Evolutionary conservation across 2,888 invertebrate species (phyloP), one percentile per base, ranked within the genome.

Genomic region (Zygogramma bicolorata): DNA sequence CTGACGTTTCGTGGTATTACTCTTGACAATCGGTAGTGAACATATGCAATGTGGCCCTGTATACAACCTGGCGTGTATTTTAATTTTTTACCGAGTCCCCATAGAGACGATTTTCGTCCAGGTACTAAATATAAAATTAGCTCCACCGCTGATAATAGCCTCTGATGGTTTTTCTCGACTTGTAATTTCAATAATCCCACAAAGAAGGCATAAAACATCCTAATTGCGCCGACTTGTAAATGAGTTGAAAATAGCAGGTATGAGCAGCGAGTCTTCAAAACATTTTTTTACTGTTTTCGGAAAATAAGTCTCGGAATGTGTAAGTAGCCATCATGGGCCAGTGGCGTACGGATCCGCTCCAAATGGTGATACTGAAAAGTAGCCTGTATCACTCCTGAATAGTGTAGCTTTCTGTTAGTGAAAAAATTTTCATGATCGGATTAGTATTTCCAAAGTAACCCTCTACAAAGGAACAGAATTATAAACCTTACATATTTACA

Each of bases 171-270:
- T 68, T 63, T 53, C 58, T 53, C 46, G 15, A 63, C 53, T 66
- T 66, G 31, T 66, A 66, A 72, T 72, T 72, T 72, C 61, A 65
- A 72, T 69, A 69, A 68, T 68, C 65, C 46, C 58, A 38, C 67
- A 38, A 20, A 31, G 49, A 20, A 42, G 62, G 68, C 40, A 68
- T 71, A 68, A 34, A 71, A 68, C 65, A 57, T 59, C 60, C 70
- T 74, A 74, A 74, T 74, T 71, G 71, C 68, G 20, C 20, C 6
- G 61, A 74, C 74, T 71, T 71, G 70, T 74, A 74, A 74, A 74
- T 71, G 63, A 71, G 71, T 74, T 71, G 71, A 68, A 74, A 74
- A 74, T 73, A 73, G 65, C 70, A 65, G 38, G 38, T 53, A 53
- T 53, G 53, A 13, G n/a, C 53, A 25, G 2, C 69, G 31, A 58